Percentiles rank a stretch among this genome's conserved stretches.
Evolutionary conservation across 2,113 vertebrate species (phyloP).

Genomic region (Lepus americanus): DNA sequence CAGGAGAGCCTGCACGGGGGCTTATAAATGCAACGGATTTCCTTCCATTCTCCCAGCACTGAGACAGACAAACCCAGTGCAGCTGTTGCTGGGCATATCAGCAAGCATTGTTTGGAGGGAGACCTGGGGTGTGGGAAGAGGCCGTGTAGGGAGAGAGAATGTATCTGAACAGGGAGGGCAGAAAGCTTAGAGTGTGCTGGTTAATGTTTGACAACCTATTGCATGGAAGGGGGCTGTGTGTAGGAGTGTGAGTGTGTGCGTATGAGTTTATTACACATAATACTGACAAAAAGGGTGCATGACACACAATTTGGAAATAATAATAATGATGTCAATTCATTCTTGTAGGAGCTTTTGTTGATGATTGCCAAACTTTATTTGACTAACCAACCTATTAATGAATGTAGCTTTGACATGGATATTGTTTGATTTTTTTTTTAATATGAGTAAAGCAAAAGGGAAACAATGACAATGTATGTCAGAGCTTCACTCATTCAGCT

Average conservation of each 20-base stretch:
- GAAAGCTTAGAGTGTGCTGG: not conserved
- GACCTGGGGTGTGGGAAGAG: conserved; percentile 80
- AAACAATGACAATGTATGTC: not conserved
- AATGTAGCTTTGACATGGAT: not conserved
- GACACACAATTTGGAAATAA: not conserved
- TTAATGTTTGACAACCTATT: not conserved
- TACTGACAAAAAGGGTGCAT: not conserved
- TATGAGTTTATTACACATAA: not conserved
- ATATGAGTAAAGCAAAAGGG: not conserved
- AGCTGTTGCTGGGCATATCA: conserved; percentile 73
- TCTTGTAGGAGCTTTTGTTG: not conserved
- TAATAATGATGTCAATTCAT: not conserved
- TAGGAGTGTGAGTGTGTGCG: not conserved
- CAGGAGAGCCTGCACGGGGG: not conserved
- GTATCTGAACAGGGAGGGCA: not conserved
- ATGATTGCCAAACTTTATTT: not conserved
- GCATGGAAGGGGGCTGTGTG: not conserved
- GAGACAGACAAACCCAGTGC: conserved; percentile 52
- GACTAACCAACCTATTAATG: not conserved
- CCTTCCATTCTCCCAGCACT: conserved; percentile 75
- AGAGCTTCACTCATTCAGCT: not conserved
- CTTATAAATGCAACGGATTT: conserved; percentile 79
- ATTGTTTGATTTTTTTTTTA: conserved; percentile 30
- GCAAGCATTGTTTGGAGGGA: conserved; percentile 73
- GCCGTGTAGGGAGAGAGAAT: conserved; percentile 8